Conservation (phyloP, 2,888 invertebrate species). For the Limnephilus marmoratus region DNA sequence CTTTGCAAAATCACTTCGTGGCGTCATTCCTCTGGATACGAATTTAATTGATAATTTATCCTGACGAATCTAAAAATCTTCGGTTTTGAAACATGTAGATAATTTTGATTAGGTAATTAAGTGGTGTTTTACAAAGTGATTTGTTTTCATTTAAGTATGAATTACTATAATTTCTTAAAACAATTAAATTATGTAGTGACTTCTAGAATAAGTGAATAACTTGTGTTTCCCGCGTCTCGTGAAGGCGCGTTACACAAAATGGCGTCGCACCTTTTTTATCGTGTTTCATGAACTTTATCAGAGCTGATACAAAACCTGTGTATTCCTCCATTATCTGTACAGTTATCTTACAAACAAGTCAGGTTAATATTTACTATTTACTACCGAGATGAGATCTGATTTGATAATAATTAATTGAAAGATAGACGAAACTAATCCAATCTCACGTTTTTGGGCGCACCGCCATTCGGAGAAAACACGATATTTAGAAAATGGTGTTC, state of each 20-base stretch:
- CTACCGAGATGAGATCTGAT: background rate
- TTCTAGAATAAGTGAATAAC: background rate
- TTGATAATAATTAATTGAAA: background rate
- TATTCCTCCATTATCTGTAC: background rate
- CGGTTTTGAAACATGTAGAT: too few species aligned
- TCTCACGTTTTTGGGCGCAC: background rate
- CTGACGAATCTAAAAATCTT: too few species aligned
- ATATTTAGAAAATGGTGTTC: background rate
- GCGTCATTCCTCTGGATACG: too few species aligned
- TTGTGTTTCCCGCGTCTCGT: background rate
- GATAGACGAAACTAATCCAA: background rate
- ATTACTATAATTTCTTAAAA: too few species aligned
- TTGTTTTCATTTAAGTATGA: too few species aligned
- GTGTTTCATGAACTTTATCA: slow-evolving; percentile 2
- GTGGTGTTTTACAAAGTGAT: too few species aligned
- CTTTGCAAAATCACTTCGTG: too few species aligned
- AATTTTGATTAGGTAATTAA: too few species aligned
- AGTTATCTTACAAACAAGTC: background rate
- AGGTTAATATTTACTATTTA: slow-evolving; percentile 2
- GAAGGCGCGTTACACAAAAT: background rate
- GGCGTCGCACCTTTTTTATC: background rate
- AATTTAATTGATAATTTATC: too few species aligned
- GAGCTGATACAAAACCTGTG: background rate
- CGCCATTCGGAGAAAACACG: background rate
- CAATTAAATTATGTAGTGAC: too few species aligned